A percentile compares a stretch with the other conserved stretches of the same genome.
phyloP scores from a whole-genome alignment of 2,888 invertebrate genomes.

The Tryphoninae sp. region DNA sequence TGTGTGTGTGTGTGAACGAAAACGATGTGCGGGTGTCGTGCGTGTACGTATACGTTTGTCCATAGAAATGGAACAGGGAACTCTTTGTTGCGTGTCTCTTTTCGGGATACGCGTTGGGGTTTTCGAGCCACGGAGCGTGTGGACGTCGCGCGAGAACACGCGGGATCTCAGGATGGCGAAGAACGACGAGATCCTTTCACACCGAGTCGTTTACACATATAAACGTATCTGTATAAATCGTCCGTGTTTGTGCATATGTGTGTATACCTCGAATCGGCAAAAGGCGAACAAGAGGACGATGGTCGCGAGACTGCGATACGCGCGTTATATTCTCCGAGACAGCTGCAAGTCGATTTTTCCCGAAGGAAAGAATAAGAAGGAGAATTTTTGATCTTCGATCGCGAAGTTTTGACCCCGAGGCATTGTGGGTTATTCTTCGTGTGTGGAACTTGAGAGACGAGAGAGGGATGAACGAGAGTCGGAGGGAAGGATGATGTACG shows the following conservation, averaged over 20 bases:
- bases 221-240: slow-evolving; percentile 11
- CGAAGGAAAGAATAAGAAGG: slow-evolving; percentile 34
- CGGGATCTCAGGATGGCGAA: slow-evolving; percentile 14
- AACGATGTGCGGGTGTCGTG: slow-evolving; percentile 38
- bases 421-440: slow-evolving; percentile 6
- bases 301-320: slow-evolving; percentile 41
- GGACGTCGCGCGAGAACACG: slow-evolving; percentile 12
- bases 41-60: background rate
- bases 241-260: background rate
- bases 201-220: slow-evolving; percentile 14
- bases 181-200: slow-evolving; percentile 65
- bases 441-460: background rate
- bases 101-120: slow-evolving; percentile 33
- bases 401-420: slow-evolving; percentile 16
- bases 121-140: slow-evolving; percentile 11
- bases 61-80: slow-evolving; percentile 51
- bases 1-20: slow-evolving; percentile 14
- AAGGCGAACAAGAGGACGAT: slow-evolving; percentile 54
- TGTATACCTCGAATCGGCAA: slow-evolving; percentile 23
- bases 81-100: slow-evolving; percentile 68
- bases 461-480: slow-evolving; percentile 6
- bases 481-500: background rate
- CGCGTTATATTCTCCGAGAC: slow-evolving; percentile 42
- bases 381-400: slow-evolving; percentile 30
- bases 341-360: slow-evolving; percentile 39